Base-by-base conservation (phyloP, 2,113 vertebrate genomes). In the Chrysochloris asiatica region DNA sequence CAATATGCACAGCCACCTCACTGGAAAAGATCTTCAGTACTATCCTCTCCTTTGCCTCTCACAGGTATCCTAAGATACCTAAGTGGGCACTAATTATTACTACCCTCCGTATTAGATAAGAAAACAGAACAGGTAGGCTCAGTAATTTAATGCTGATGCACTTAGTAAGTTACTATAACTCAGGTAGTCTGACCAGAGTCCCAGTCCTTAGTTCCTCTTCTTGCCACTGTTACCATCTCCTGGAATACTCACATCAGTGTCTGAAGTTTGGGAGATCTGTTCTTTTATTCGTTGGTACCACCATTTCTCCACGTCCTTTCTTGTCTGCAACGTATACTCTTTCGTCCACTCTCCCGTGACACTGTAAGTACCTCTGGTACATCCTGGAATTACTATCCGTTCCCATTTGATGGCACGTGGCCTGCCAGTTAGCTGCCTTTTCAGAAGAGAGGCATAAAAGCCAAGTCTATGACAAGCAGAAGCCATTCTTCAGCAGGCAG, bases 281-380 rank as follows among this genome's bases (percentile, higher is more conserved):
- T 98, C 97, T 96, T 99, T 99, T 90, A 99, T 98, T 83, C 97
- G 98, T 1, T 97, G 97, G 48, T 97, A 97, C 99, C 99, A 99
- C 98, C 98, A 99, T 38, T 88, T 96, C 96, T 99, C 99, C 19
- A 99, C 98, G 91, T 92, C 97, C 86, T 95, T 98, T 24, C 99
- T 98, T 10, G 98, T 99, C 94, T 99, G 98, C 2, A 97, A 54
- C 4, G 96, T 97, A 86, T 99, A 99, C 52, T 94, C 98, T 82
- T 96, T 98, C 14, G 99, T 98, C 99, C 99, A 99, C 56, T 98
- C 97, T 6, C 99, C 99, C 0, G 98, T 99, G 96, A 99, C 98
- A 71, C 99, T 99, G 95, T 98, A 99, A 95, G 99, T 97, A 67
- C 96, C 96, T 89, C 98, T 97, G 92, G 79, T 65, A 77, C 56